phyloP scores from a whole-genome alignment of 2,797 vertebrate species.

The Austrolebias charrua region DNA sequence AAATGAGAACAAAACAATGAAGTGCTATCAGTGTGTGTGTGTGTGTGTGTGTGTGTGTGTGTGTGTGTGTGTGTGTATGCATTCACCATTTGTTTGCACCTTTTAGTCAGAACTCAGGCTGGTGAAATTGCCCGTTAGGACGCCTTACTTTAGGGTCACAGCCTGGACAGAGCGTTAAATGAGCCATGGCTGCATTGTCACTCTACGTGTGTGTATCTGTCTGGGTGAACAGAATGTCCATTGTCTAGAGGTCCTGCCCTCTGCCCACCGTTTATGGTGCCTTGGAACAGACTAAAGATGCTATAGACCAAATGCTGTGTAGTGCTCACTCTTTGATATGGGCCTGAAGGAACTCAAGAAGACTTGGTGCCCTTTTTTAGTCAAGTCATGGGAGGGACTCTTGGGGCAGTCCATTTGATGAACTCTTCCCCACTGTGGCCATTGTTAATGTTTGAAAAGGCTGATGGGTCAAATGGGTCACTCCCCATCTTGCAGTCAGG shows the following conservation, averaged over 20 bases:
- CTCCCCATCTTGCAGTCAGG: slow-evolving; percentile 3
- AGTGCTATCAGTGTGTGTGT: not conserved
- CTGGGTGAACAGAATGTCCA: slow-evolving; percentile 43
- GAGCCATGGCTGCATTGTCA: slow-evolving; percentile 52
- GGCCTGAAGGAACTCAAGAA: slow-evolving; percentile 15
- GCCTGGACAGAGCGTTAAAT: slow-evolving; percentile 53
- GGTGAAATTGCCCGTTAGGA: slow-evolving; percentile 29
- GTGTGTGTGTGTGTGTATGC: not conserved
- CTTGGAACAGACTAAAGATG: slow-evolving; percentile 14
- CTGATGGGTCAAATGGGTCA: slow-evolving; percentile 15
- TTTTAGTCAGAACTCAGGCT: slow-evolving; percentile 2
- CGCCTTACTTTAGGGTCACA: slow-evolving; percentile 39
- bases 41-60: not conserved
- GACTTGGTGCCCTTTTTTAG: slow-evolving; percentile 10
- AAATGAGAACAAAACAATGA: slow-evolving; percentile 14
- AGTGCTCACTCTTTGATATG: not conserved
- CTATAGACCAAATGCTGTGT: slow-evolving; percentile 15
- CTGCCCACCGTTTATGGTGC: slow-evolving; percentile 21
- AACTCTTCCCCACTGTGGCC: slow-evolving; percentile 3
- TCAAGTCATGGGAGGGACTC: slow-evolving; percentile 12
- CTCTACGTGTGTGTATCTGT: slow-evolving; percentile 22
- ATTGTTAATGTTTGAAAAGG: slow-evolving; percentile 27
- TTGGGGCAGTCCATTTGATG: slow-evolving; percentile 8
- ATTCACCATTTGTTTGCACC: slow-evolving; percentile 13
- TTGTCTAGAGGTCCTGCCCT: slow-evolving; percentile 51